Evolutionary conservation across 1,140 invertebrate genomes (phyloP).

Genomic region (Panagrolaimus sp.): DNA sequence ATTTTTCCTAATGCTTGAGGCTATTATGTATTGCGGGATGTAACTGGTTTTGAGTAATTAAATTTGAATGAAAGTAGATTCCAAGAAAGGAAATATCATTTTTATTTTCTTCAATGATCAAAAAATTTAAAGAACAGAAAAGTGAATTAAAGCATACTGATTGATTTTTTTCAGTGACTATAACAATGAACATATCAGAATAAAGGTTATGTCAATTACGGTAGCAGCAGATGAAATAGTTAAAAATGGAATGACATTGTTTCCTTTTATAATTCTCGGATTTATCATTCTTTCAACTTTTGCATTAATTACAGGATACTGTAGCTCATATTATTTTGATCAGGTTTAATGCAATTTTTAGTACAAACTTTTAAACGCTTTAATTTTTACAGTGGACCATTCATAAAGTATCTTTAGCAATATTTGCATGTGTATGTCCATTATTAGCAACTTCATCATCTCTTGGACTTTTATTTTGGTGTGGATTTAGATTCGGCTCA

Average conservation of each 20-base stretch:
- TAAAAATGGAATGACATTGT: constrained; percentile 44
- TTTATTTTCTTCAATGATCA: too few relatives aligned
- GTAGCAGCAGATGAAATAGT: constrained; percentile 42
- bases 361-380: constrained; percentile 12
- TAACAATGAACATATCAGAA: constrained; percentile 20
- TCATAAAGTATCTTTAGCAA: constrained; percentile 40
- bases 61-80: too few relatives aligned
- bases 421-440: constrained; percentile 47
- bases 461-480: constrained; percentile 48
- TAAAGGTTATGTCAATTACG: constrained; percentile 22
- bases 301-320: constrained; percentile 39
- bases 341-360: constrained; percentile 26
- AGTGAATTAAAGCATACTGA: background rate
- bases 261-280: constrained; percentile 45
- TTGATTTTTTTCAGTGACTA: constrained; percentile 23
- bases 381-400: constrained; percentile 33
- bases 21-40: background rate
- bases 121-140: background rate
- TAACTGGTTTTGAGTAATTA: too few relatives aligned
- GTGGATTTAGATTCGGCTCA: constrained; percentile 46
- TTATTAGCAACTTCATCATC: constrained; percentile 44
- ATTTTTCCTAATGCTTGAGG: background rate
- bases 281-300: constrained; percentile 46
- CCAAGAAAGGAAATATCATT: too few relatives aligned
- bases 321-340: constrained; percentile 35